Percentiles rank a stretch among this genome's conserved stretches.
phyloP scores from a whole-genome alignment of 1,140 invertebrate genomes.

The Apis cerana region DNA sequence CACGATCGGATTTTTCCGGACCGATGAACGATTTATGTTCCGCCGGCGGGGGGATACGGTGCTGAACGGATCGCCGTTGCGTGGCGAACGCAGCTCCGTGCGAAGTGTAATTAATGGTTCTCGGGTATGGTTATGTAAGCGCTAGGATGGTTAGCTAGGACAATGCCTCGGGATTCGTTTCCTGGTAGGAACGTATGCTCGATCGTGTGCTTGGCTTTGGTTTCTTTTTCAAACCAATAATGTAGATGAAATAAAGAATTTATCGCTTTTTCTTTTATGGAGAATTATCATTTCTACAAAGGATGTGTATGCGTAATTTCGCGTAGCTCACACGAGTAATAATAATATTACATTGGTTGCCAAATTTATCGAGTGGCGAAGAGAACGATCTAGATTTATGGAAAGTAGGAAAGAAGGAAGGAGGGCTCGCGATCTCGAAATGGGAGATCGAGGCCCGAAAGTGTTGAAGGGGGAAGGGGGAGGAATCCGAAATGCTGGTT shows the following conservation, averaged over 20 bases:
- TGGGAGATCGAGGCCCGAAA: not conserved
- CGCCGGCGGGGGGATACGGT: not conserved
- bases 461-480: not conserved
- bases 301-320: too few relatives aligned
- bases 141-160: not conserved
- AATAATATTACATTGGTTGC: too few relatives aligned
- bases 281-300: too few relatives aligned
- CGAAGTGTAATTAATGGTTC: constrained; percentile 19
- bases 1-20: not conserved
- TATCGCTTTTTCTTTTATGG: too few relatives aligned
- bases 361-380: too few relatives aligned
- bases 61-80: not conserved
- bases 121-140: constrained; percentile 13
- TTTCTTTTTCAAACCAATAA: not conserved
- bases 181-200: not conserved
- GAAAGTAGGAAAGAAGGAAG: too few relatives aligned
- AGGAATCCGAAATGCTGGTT: constrained; percentile 44
- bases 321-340: too few relatives aligned
- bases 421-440: too few relatives aligned
- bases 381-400: too few relatives aligned
- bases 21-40: not conserved
- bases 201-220: not conserved
- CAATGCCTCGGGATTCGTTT: constrained; percentile 10
- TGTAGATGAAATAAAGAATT: too few relatives aligned
- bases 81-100: constrained; percentile 7